Percentiles rank a stretch among this genome's conserved stretches.
These are phyloP conservation scores for Heliconius sara DNA, from an alignment of 2,888 invertebrate genomes.

Conservation along the genomic window DNA sequence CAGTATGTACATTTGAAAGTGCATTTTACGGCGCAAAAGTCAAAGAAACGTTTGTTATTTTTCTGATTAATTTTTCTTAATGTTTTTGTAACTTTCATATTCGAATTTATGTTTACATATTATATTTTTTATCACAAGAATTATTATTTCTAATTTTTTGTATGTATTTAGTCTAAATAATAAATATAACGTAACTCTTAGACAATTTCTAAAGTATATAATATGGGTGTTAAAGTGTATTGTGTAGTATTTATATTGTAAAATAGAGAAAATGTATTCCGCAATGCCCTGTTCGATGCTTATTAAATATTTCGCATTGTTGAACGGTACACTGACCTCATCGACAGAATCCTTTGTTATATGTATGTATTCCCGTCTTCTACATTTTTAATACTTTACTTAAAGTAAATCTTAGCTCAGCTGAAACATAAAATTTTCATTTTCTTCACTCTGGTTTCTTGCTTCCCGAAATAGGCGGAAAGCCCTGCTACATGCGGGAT, in stretches of 20 bases:
- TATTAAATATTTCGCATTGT: slow-evolving; percentile 16
- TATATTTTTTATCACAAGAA: no score
- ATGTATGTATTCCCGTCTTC: neutral
- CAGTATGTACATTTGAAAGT: no score
- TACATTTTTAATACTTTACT: neutral
- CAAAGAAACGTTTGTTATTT: no score
- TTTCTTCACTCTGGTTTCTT: no score
- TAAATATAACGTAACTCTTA: neutral
- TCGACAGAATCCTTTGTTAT: neutral
- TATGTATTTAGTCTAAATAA: neutral
- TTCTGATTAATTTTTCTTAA: neutral
- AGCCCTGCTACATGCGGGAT: no score
- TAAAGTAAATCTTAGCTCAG: no score
- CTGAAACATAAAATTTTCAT: no score
- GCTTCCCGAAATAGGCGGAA: no score
- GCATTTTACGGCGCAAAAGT: no score
- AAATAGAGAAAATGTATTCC: neutral
- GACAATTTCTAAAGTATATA: neutral
- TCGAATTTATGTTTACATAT: neutral
- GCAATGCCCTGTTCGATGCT: neutral
- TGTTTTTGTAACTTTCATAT: neutral
- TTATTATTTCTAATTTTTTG: neutral
- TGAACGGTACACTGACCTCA: neutral
- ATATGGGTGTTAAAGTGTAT: no score
- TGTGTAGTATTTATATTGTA: neutral